Evolutionary conservation across 2,797 vertebrate species (phyloP).

Genomic region (Percopsis omiscomaycus): DNA sequence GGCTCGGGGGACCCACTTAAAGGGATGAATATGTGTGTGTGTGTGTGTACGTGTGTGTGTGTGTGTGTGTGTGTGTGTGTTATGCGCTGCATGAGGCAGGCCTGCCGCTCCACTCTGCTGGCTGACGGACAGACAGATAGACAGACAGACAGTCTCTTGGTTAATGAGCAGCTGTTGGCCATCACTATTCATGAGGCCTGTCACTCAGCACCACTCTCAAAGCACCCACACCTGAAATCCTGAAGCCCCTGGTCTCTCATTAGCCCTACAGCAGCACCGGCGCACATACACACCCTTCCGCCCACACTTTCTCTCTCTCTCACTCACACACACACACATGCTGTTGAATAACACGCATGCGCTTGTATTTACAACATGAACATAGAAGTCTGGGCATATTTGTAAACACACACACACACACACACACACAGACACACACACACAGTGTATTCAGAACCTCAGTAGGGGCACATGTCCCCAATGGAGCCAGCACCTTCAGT

Average conservation of each 20-base stretch:
- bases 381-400: conserved; percentile 11
- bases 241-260: conserved; percentile 67
- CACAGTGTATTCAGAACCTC: background rate
- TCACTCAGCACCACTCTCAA: conserved; percentile 72
- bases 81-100: conserved; percentile 30
- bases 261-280: conserved; percentile 50
- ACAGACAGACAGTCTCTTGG: conserved; percentile 74
- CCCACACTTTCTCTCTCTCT: background rate
- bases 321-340: conserved; percentile 6
- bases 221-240: conserved; percentile 63
- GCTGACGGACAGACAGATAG: conserved; percentile 74
- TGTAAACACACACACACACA: conserved; percentile 12
- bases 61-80: background rate
- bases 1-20: conserved; percentile 61
- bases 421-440: background rate
- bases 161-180: conserved; percentile 81
- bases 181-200: conserved; percentile 81
- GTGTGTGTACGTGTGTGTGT: conserved; percentile 13
- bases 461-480: background rate
- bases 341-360: background rate
- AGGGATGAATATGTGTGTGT: conserved; percentile 42
- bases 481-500: background rate
- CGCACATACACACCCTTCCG: conserved; percentile 12
- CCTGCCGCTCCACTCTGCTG: conserved; percentile 62
- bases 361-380: conserved; percentile 23